Percentiles rank a stretch among this genome's conserved stretches.
phyloP scores from a whole-genome alignment of 2,113 vertebrate species.

The Micronycteris hirsuta region DNA sequence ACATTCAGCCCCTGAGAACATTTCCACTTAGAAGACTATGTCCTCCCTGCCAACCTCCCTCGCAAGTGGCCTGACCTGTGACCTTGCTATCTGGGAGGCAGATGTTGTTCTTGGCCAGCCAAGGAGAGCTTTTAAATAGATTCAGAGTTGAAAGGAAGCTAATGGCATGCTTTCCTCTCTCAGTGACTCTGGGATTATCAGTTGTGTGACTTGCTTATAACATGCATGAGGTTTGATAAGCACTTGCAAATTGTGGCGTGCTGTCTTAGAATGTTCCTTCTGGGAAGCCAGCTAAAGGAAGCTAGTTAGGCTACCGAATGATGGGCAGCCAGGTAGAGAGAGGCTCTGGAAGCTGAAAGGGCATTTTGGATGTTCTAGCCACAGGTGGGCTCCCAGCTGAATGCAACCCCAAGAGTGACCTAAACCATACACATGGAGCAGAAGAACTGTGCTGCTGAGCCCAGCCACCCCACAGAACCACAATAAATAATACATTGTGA shows the following conservation, averaged over 20 bases:
- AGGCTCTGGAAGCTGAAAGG: not conserved
- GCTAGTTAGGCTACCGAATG: fast-evolving
- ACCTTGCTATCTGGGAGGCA: not conserved
- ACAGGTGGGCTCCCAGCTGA: not conserved
- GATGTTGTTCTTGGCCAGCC: not conserved
- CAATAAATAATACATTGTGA: not conserved
- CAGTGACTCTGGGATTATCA: not conserved
- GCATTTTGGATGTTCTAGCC: not conserved
- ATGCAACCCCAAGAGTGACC: not conserved
- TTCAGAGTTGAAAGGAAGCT: not conserved
- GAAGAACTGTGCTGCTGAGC: not conserved
- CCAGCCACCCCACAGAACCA: not conserved
- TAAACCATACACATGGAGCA: no score
- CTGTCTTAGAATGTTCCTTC: not conserved
- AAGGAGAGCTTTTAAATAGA: constrained; percentile 33
- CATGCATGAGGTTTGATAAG: not conserved
- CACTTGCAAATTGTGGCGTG: not conserved
- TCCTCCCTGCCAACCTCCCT: not conserved
- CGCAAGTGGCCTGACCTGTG: not conserved
- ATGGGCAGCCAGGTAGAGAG: not conserved
- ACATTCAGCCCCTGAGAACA: not conserved
- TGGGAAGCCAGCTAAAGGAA: not conserved
- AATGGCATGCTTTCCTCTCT: not conserved
- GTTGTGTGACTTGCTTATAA: not conserved
- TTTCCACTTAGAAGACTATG: not conserved